phyloP scores from a whole-genome alignment of 1,140 invertebrate genomes.

The Zaprionus tsacasi region DNA sequence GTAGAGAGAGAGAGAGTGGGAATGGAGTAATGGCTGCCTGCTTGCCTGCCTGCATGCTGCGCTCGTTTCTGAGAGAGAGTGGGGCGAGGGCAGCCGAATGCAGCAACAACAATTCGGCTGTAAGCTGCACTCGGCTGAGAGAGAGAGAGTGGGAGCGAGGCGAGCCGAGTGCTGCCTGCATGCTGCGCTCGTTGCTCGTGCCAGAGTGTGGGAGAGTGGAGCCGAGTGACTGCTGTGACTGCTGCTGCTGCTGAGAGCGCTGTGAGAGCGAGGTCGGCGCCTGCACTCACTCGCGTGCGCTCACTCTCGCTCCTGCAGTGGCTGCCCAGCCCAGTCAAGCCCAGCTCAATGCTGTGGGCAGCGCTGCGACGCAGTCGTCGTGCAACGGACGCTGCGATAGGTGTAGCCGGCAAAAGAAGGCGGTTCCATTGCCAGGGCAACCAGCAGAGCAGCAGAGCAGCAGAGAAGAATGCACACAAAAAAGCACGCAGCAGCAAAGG shows the following conservation, averaged over 20 bases:
- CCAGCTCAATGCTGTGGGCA: constrained; percentile 33
- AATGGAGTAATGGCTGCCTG: too few species aligned
- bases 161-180: not conserved
- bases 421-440: constrained; percentile 78
- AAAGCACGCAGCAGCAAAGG: constrained; percentile 26
- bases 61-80: not conserved
- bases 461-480: constrained; percentile 52
- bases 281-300: constrained; percentile 34
- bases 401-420: constrained; percentile 74
- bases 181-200: not conserved
- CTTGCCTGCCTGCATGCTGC: not conserved
- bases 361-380: constrained; percentile 39
- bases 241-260: constrained; percentile 18
- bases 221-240: not conserved
- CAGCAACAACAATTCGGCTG: too few species aligned
- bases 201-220: constrained; percentile 8
- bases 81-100: too few species aligned
- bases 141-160: too few species aligned
- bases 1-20: not conserved
- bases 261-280: constrained; percentile 20
- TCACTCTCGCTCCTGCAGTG: constrained; percentile 54
- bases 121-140: too few species aligned
- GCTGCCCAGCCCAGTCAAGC: not conserved
- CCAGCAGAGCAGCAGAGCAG: constrained; percentile 2
- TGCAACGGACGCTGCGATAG: constrained; percentile 69